These are phyloP conservation scores for Monomorium pharaonis DNA, from an alignment of 1,140 invertebrate genomes.

Conservation along the genomic window DNA sequence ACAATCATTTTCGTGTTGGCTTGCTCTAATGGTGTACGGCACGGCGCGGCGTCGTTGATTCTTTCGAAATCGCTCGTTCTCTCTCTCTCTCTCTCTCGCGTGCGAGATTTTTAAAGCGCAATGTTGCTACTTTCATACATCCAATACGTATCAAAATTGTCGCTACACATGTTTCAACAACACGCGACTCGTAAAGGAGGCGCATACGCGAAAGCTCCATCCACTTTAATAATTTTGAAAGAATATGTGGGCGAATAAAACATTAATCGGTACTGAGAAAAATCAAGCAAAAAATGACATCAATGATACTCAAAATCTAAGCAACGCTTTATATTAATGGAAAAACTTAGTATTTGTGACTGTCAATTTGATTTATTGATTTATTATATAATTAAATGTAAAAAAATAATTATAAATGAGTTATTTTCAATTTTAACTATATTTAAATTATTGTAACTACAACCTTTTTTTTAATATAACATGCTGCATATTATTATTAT, in stretches of 20 bases:
- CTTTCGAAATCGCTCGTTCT: not conserved
- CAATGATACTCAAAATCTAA: slow-evolving; percentile 32
- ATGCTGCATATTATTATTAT: too few relatives aligned
- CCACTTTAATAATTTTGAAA: slow-evolving; percentile 16
- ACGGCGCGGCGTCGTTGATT: slow-evolving; percentile 6
- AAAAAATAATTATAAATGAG: too few relatives aligned
- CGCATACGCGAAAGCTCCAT: slow-evolving; percentile 8
- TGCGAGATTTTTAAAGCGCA: not conserved
- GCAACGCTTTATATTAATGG: not conserved
- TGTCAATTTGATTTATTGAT: too few relatives aligned
- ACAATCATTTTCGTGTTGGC: slow-evolving; percentile 31
- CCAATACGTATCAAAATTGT: not conserved
- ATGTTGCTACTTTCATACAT: not conserved
- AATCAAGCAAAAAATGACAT: not conserved
- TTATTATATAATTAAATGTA: too few relatives aligned
- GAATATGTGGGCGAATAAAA: not conserved
- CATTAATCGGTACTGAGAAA: too few relatives aligned
- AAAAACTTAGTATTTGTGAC: too few relatives aligned
- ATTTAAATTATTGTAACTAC: too few relatives aligned
- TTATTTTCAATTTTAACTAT: too few relatives aligned
- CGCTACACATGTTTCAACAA: not conserved
- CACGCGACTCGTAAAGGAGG: not conserved
- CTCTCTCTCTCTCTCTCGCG: too few relatives aligned
- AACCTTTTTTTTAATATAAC: too few relatives aligned
- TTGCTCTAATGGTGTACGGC: slow-evolving; percentile 3